A percentile compares a stretch with the other conserved stretches of the same genome.
phyloP scores from a whole-genome alignment of 2,113 vertebrate species.

The Hipposideros armiger region DNA sequence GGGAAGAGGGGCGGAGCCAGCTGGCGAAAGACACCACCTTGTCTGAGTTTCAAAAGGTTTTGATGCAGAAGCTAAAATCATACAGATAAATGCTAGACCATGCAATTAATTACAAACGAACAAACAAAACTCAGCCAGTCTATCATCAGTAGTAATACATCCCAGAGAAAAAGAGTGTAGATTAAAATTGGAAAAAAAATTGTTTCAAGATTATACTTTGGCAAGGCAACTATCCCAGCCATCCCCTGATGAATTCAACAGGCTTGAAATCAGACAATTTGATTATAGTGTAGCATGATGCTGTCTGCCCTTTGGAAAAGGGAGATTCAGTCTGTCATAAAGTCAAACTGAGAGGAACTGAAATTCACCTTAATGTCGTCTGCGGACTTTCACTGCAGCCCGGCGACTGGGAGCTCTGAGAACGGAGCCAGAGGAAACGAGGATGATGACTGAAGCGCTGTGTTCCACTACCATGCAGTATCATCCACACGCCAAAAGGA shows the following conservation, averaged over 20 bases:
- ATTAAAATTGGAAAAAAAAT: background rate
- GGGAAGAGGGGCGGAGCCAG: rapidly evolving
- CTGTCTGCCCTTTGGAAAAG: background rate
- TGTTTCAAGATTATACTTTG: background rate
- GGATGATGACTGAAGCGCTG: rapidly evolving
- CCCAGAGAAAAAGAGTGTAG: background rate
- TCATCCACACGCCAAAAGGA: background rate
- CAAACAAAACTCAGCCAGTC: background rate
- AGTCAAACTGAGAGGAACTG: background rate
- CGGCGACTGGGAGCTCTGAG: background rate
- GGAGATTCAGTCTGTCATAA: background rate
- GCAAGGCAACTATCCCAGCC: background rate
- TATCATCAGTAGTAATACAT: background rate
- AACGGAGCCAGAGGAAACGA: rapidly evolving
- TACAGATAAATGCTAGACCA: background rate
- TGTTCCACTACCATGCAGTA: rapidly evolving
- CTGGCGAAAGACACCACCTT: background rate
- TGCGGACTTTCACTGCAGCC: background rate
- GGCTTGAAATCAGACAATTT: background rate
- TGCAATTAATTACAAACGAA: too few relatives aligned
- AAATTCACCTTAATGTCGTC: background rate
- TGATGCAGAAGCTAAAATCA: background rate
- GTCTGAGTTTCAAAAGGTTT: background rate
- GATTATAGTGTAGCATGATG: background rate
- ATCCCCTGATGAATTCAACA: background rate